A percentile compares a stretch with the other conserved stretches of the same genome.
phyloP scores from a whole-genome alignment of 2,113 vertebrate genomes.

The Sinocyclocheilus anophthalmus region DNA sequence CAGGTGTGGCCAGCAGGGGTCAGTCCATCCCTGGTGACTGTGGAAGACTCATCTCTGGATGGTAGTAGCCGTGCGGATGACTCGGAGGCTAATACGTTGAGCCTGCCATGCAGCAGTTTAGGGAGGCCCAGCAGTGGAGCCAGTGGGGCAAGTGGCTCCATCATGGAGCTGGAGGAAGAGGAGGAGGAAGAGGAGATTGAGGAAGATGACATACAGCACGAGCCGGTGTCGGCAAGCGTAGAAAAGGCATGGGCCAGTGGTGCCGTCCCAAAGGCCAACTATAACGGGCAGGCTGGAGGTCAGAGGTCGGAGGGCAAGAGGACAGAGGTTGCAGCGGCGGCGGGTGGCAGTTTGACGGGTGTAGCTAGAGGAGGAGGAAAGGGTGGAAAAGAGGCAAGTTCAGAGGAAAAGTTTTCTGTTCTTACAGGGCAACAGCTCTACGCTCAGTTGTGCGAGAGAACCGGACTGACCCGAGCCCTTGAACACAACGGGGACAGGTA shows the following conservation, averaged over 20 bases:
- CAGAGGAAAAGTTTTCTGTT: conserved; percentile 90
- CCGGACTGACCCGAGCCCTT: conserved; percentile 71
- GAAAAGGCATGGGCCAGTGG: conserved; percentile 75
- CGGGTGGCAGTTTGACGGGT: conserved; percentile 53
- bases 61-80: conserved; percentile 94
- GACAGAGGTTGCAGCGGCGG: conserved; percentile 68
- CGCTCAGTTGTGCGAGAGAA: conserved; percentile 78
- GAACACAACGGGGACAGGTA: conserved; percentile 87
- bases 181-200: conserved; percentile 86
- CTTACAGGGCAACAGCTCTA: conserved; percentile 93
- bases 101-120: conserved; percentile 79
- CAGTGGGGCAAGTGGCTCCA: conserved; percentile 84
- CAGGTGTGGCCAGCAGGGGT: conserved; percentile 95
- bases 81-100: conserved; percentile 88
- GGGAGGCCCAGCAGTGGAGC: conserved; percentile 77
- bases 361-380: conserved; percentile 56
- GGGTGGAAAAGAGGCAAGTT: conserved; percentile 76
- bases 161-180: conserved; percentile 93
- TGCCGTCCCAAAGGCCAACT: conserved; percentile 78
- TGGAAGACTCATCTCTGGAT: conserved; percentile 97
- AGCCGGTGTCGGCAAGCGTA: conserved; percentile 63
- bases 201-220: conserved; percentile 82
- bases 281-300: conserved; percentile 91
- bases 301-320: conserved; percentile 91
- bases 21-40: conserved; percentile 92